Percentiles rank a stretch among this genome's conserved stretches.
These are phyloP conservation scores for Hydrotaea diabolus DNA, from an alignment of 2,888 invertebrate genomes.

Conservation along the genomic window DNA sequence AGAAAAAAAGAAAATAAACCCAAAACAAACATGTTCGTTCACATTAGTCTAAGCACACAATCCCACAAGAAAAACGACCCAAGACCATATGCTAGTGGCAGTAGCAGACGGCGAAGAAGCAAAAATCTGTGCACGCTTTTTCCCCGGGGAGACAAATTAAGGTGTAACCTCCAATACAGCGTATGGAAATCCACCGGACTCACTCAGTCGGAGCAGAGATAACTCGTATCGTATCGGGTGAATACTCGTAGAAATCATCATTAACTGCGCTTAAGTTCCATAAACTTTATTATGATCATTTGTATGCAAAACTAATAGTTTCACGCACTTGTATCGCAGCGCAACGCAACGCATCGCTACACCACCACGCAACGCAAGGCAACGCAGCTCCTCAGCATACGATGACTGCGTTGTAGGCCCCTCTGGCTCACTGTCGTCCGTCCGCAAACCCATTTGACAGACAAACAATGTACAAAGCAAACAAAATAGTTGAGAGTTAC, in stretches of 20 bases:
- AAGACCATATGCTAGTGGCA: neutral
- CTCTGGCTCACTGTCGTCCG: too few relatives aligned
- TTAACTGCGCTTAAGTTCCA: slow-evolving; percentile 38
- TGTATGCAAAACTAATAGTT: slow-evolving; percentile 64
- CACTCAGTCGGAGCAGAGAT: too few relatives aligned
- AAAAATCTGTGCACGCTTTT: slow-evolving; percentile 21
- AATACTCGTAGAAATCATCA: neutral
- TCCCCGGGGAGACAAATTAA: slow-evolving; percentile 50
- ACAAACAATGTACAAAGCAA: neutral
- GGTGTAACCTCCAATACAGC: slow-evolving; percentile 56
- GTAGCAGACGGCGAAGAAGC: neutral
- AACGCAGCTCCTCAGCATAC: neutral
- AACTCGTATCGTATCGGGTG: neutral
- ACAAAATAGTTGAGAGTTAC: neutral
- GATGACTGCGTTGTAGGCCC: too few relatives aligned
- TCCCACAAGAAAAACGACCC: neutral
- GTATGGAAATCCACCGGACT: neutral
- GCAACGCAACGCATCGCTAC: neutral
- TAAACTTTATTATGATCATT: slow-evolving; percentile 54
- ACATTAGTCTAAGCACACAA: neutral
- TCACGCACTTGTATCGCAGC: slow-evolving; percentile 57
- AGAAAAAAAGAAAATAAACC: too few relatives aligned
- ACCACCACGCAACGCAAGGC: neutral
- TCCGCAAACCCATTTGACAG: neutral
- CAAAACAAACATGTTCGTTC: neutral